These are phyloP conservation scores for Ichneumoninae sp. DNA, from an alignment of 2,888 invertebrate species.

Conservation along the genomic window DNA sequence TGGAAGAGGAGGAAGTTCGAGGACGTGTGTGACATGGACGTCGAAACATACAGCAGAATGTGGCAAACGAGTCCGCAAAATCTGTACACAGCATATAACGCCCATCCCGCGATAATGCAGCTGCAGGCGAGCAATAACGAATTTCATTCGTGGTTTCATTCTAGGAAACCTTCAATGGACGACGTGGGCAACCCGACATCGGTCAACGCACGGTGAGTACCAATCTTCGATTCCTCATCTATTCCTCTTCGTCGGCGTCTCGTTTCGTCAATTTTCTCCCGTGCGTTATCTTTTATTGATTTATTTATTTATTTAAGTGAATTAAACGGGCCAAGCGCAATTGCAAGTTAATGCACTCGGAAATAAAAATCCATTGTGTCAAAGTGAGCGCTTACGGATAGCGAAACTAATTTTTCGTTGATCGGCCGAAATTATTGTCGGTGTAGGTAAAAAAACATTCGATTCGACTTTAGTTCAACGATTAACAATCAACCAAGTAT, in stretches of 20 bases:
- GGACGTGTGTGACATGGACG: slow-evolving; percentile 73
- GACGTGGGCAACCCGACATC: slow-evolving; percentile 93
- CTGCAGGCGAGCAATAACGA: slow-evolving; percentile 82
- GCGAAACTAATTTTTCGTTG: too few species aligned
- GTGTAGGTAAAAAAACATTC: too few species aligned
- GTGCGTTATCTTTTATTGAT: not conserved
- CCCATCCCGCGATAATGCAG: slow-evolving; percentile 81
- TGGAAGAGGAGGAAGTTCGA: slow-evolving; percentile 19
- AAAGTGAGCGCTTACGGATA: too few species aligned
- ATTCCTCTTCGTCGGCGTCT: not conserved
- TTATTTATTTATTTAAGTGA: too few species aligned
- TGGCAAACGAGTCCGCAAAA: slow-evolving; percentile 79
- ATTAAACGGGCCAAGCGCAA: too few species aligned
- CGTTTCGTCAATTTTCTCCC: slow-evolving; percentile 19
- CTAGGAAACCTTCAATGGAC: slow-evolving; percentile 94
- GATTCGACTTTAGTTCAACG: too few species aligned
- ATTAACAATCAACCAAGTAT: too few species aligned
- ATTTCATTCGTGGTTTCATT: slow-evolving; percentile 86
- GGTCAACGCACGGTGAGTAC: slow-evolving; percentile 94
- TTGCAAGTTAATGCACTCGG: not conserved
- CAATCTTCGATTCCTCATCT: slow-evolving; percentile 26
- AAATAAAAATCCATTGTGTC: too few species aligned
- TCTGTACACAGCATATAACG: slow-evolving; percentile 79
- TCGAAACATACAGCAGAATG: slow-evolving; percentile 78
- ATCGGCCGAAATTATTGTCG: too few species aligned